Base-by-base conservation (phyloP, 2,797 vertebrate genomes). In the Columba guinea region DNA sequence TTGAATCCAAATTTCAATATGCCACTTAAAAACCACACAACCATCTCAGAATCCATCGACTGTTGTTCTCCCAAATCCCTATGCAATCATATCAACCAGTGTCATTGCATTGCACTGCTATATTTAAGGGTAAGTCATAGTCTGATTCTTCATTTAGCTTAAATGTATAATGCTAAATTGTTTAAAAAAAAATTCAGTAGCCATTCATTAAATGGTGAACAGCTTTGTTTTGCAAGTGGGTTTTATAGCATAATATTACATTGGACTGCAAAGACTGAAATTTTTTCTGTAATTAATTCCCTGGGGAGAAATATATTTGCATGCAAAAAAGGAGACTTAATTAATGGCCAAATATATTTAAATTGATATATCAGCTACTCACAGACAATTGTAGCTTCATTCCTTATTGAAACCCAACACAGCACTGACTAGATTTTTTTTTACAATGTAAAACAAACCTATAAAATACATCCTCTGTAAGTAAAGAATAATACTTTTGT, bases 231-330 rank as follows among this genome's bases (percentile, higher is more conserved):
- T 6, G 35, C 63, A 89, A 95, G 55, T 65, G 77, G 78, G 48
- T 86, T 94, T 89, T 88, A 63, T 11, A 82, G 83, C 9, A 4
- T 59, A 59, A 60, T 68, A 81, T 82, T 91, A 74, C 52, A 84
- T 34, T 82, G 91, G 87, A 93, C 91, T 91, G 94, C 76, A 88
- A 91, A 94, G 94, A 95, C 79, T 86, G 83, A 91, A 94, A 95
- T 94, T 81, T 91, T 59, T 88, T 94, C 95, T 84, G 55, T 91
- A 96, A 95, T 96, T 96, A 94, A 96, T 91, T 90, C 95, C 95
- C 94, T 35, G 73, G 74, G 94, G 93, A 81, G 65, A 95, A 94
- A 71, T 75, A 84, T 91, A 93, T 94, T 96, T 88, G 58, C 67
- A 95, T 95, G 89, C 82, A 93, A 91, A 91, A 89, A 62, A 75